Conservation (phyloP, 2,797 vertebrate species). For the Distichodus sexfasciatus region DNA sequence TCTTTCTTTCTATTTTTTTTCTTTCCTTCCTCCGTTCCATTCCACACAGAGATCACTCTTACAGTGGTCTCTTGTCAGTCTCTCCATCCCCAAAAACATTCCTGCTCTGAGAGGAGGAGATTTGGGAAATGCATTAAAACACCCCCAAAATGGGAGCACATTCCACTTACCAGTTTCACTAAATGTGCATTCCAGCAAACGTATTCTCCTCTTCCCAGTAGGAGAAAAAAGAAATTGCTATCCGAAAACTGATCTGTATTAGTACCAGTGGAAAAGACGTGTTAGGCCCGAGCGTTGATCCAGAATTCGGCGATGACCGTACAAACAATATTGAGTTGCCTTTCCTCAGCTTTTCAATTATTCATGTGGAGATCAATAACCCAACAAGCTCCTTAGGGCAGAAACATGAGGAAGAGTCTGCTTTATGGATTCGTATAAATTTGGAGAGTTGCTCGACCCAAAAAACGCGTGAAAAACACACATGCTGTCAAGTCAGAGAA, state of each 20-base stretch:
- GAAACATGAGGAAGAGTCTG: constrained; percentile 60
- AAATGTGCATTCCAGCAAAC: constrained; percentile 23
- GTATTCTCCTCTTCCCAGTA: constrained; percentile 27
- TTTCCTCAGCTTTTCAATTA: constrained; percentile 75
- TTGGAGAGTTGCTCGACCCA: constrained; percentile 64
- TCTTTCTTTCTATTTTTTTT: constrained; percentile 31
- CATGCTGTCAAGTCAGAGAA: constrained; percentile 8
- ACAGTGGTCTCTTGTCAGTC: constrained; percentile 23
- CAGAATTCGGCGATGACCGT: constrained; percentile 39
- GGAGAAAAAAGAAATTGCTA: constrained; percentile 31
- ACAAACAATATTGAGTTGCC: constrained; percentile 53
- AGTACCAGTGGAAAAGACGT: constrained; percentile 30
- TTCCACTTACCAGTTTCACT: constrained; percentile 17
- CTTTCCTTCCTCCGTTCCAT: constrained; percentile 46
- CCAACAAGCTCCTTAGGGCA: constrained; percentile 62
- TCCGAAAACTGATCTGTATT: constrained; percentile 37
- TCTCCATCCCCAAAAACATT: constrained; percentile 23
- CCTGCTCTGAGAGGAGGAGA: constrained; percentile 23
- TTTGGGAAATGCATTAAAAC: constrained; percentile 48
- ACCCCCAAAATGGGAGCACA: constrained; percentile 30
- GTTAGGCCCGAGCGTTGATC: constrained; percentile 29
- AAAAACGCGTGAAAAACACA: constrained; percentile 60
- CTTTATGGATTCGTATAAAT: constrained; percentile 77
- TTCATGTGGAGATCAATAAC: constrained; percentile 74
- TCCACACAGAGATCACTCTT: constrained; percentile 34